Evolutionary conservation across 2,113 vertebrate species (phyloP), one percentile per base, ranked within the genome.

Genomic region (Neomonachus schauinslandi): DNA sequence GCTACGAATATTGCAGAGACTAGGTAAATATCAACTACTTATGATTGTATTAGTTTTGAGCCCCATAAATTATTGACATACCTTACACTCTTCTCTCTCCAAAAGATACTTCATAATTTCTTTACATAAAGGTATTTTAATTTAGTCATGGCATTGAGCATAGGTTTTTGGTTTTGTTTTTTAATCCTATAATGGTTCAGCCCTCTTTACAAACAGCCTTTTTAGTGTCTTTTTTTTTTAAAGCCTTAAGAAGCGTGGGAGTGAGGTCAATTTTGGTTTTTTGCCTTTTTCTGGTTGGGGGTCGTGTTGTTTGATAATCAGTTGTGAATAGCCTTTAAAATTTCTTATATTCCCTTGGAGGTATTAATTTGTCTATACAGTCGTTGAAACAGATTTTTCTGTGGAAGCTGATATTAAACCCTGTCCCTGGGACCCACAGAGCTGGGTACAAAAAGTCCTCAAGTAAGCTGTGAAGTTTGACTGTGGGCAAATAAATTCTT

Each of bases 1-100:
- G 99, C 99, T 91, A 99, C 99, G 94, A 99, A 99, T 98, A 99
- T 99, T 94, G 99, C 99, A 63, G 99, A 99, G 97, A 99, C 99
- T 82, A 99, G 99, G 99, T 99, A 98, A 85, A 42, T 95, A 19
- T 93, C 24, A 85, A 18, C 63, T 95, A 33, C 71, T 88, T 24
- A 12, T 72, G 46, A 49, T 77, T 83, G n/a, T 1, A 22, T 72
- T 69, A 55, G 4, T 95, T 89, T 93, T 96, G 69, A 86, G 9
- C 5, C 5, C 39, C 8, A 15, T 90, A 61, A 76, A 84, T 76
- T 77, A 16, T 80, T 90, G 65, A 59, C 0, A 6, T 81, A 79
- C 9, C 13, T 72, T 83, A 53, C 11, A 42, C 10, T 74, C 80
- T 85, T 74, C 93, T 82, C 21, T 86, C 11, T 86, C 19, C 83